Conservation (phyloP, 2,797 vertebrate genomes). For the Chelonia mydas region DNA sequence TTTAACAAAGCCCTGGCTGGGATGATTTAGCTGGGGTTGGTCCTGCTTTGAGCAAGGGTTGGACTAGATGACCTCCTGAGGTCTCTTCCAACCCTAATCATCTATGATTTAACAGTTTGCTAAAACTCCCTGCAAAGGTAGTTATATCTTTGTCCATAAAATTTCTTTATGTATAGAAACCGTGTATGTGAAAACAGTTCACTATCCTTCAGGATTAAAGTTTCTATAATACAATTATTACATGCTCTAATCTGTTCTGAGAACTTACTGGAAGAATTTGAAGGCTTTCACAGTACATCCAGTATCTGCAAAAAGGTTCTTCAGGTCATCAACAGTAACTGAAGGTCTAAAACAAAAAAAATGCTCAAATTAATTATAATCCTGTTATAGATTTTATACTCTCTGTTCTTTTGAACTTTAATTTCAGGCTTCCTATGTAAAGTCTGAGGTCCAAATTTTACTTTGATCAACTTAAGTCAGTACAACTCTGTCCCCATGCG, state of each 20-base stretch:
- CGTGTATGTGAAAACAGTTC: too few species aligned
- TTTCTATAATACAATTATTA: not conserved
- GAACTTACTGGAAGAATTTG: slow-evolving; percentile 94
- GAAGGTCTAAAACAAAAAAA: slow-evolving; percentile 80
- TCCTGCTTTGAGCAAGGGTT: too few species aligned
- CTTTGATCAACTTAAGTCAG: not conserved
- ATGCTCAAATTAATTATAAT: not conserved
- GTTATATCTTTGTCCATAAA: not conserved
- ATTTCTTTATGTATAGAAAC: too few species aligned
- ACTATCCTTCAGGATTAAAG: not conserved
- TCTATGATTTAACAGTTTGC: not conserved
- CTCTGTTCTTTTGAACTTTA: not conserved
- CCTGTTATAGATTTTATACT: not conserved
- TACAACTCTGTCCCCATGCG: not conserved
- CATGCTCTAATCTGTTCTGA: not conserved
- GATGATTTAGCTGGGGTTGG: too few species aligned
- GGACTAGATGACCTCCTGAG: too few species aligned
- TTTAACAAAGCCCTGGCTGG: too few species aligned
- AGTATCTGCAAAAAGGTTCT: slow-evolving; percentile 86
- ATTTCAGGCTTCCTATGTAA: not conserved
- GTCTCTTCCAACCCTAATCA: too few species aligned
- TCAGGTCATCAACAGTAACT: slow-evolving; percentile 86
- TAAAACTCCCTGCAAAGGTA: not conserved
- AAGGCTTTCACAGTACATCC: slow-evolving; percentile 91
- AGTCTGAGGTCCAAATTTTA: not conserved